Evolutionary conservation across 2,888 invertebrate genomes (phyloP).

Genomic region (Diabrotica balteata): DNA sequence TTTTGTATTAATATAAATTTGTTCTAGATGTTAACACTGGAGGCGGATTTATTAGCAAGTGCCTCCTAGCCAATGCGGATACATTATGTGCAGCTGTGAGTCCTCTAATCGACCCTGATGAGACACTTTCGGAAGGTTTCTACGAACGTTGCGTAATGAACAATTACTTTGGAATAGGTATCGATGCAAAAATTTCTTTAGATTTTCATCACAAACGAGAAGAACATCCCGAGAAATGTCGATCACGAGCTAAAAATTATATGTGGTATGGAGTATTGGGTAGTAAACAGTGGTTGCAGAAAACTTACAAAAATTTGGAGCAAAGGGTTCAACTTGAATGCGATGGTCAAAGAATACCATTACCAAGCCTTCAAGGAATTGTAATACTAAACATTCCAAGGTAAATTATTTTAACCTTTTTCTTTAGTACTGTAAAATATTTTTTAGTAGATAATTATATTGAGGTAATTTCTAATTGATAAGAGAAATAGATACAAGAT

Average conservation of each 20-base stretch:
- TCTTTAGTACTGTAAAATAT: neutral
- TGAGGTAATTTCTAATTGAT: no score
- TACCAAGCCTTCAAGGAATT: constrained; percentile 95
- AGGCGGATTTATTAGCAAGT: constrained; percentile 92
- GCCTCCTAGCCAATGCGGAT: constrained; percentile 93
- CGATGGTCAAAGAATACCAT: constrained; percentile 93
- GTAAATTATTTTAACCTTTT: constrained; percentile 56
- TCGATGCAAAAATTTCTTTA: constrained; percentile 95
- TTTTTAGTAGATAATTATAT: neutral
- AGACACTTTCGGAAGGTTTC: constrained; percentile 85
- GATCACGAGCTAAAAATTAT: constrained; percentile 92
- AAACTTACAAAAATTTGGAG: constrained; percentile 94
- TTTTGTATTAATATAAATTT: neutral
- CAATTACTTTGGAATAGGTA: constrained; percentile 98
- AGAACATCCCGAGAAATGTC: constrained; percentile 95
- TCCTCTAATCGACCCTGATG: constrained; percentile 92
- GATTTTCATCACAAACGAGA: constrained; percentile 98
- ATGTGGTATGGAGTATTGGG: constrained; percentile 92
- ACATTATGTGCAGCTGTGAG: constrained; percentile 96
- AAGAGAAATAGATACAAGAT: no score
- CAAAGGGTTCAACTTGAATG: constrained; percentile 95
- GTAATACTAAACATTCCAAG: constrained; percentile 95
- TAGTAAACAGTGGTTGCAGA: constrained; percentile 82
- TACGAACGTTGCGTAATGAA: constrained; percentile 97
- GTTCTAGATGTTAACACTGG: constrained; percentile 61